phyloP scores from a whole-genome alignment of 2,113 vertebrate species.

The Bos indicus region DNA sequence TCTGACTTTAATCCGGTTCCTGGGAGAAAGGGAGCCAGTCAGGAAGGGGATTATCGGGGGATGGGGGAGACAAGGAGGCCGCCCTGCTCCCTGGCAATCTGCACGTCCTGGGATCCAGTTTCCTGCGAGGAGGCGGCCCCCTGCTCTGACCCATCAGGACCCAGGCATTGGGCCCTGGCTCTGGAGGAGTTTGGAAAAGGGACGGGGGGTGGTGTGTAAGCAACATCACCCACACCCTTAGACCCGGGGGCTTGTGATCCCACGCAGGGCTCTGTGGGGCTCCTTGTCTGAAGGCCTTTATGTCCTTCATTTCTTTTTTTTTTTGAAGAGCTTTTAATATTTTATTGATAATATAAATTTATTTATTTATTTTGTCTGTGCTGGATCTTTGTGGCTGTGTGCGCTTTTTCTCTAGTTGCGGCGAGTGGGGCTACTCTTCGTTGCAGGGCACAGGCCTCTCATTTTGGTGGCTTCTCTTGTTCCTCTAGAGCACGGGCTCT shows the following conservation, averaged over 20 bases:
- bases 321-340: not conserved
- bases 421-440: not conserved
- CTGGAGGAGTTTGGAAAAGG: constrained; percentile 2
- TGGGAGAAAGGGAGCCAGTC: constrained; percentile 1
- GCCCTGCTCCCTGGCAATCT: constrained; percentile 54
- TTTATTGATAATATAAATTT: not conserved
- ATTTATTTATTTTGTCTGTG: not conserved
- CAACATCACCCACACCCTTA: not conserved
- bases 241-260: not conserved
- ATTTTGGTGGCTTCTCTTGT: not conserved
- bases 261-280: not conserved
- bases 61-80: constrained; percentile 36
- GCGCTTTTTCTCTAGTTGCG: not conserved
- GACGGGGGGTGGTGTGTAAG: not conserved
- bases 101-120: constrained; percentile 67
- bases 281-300: not conserved
- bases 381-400: fast-evolving
- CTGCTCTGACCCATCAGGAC: constrained; percentile 56
- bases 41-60: constrained; percentile 42
- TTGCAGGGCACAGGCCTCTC: not conserved
- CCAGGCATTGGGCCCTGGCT: not conserved
- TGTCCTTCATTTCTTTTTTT: not conserved
- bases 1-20: not conserved
- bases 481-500: not conserved
- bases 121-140: constrained; percentile 37